Base-by-base conservation (phyloP, 1,140 invertebrate genomes). In the Tetramorium alpestre region DNA sequence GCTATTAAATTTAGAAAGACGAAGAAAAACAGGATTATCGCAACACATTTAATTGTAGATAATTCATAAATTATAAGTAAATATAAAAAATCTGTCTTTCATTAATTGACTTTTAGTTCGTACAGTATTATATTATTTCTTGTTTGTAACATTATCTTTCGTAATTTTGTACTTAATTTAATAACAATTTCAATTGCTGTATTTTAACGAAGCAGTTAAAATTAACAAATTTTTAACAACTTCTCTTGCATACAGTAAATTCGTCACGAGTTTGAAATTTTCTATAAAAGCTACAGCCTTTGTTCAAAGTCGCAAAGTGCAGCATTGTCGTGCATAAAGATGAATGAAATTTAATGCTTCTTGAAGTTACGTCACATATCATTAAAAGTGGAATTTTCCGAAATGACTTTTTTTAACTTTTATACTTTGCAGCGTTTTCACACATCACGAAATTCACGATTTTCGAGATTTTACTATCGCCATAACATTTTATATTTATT, bases 181-280 rank as follows among this genome's bases (percentile, higher is more conserved):
- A 25, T 72, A 33, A 72, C 7, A 22, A 38, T n/a, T 65, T 65
- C 18, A 73, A 73, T 38, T 38, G 22, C 10, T 73, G 8, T 44
- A 60, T 25, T 76, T 76, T 44, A 44, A 58, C 10, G n/a, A 56
- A 58, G 5, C 33, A 16, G 28, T n/a, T 65, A 65, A n/a, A 22
- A 22, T 67, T 67, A 67, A 67, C 3, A 67, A 22, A 67, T 67
- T 67, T 67, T 44, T 58, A 76, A 25, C 22, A 41, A 22, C n/a
- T 41, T 22, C 38, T 58, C n/a, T 56, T 58, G 33, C 22, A 16
- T 25, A 33, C 10, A 2, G 11, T 41, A 60, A 25, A 44, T 60
- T 38, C 4, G 3, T 60, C 13, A 8, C 38, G 4, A 60, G n/a
- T 41, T 38, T 60, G 54, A 60, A 76, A 44, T 60, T 76, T 22